Conservation (phyloP, 1,140 invertebrate species). For the Neuroterus valhalla region DNA sequence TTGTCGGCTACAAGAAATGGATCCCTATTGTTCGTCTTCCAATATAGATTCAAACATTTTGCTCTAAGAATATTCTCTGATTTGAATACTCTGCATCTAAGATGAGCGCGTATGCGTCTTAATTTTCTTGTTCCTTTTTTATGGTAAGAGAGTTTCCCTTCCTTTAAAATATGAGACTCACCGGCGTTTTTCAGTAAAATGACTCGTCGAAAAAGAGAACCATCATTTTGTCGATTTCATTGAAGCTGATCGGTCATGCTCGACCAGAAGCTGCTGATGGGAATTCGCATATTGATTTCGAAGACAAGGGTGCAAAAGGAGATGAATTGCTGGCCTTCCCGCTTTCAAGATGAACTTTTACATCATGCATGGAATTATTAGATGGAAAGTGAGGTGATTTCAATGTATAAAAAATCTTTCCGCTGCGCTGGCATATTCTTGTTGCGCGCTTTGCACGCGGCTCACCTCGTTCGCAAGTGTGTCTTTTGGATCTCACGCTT, state of each 20-base stretch:
- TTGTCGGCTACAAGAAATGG: not conserved
- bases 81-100: not conserved
- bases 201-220: conserved; percentile 48
- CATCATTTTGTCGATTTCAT: conserved; percentile 44
- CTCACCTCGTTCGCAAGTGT: too few relatives aligned
- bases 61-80: not conserved
- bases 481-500: too few relatives aligned
- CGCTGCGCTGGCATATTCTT: too few relatives aligned
- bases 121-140: not conserved
- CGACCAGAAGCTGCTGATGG: conserved; percentile 47
- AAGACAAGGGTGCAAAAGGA: conserved; percentile 47
- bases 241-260: conserved; percentile 55
- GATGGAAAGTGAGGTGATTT: too few relatives aligned
- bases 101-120: not conserved
- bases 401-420: too few relatives aligned
- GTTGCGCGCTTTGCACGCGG: too few relatives aligned
- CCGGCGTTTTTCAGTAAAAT: conserved; percentile 28
- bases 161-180: not conserved
- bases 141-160: not conserved
- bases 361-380: conserved; percentile 42
- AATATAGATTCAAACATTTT: not conserved
- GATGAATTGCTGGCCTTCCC: conserved; percentile 53
- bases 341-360: conserved; percentile 47
- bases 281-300: conserved; percentile 59
- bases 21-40: not conserved